phyloP scores from a whole-genome alignment of 2,113 vertebrate genomes.

The Phylloscopus whistleri region DNA sequence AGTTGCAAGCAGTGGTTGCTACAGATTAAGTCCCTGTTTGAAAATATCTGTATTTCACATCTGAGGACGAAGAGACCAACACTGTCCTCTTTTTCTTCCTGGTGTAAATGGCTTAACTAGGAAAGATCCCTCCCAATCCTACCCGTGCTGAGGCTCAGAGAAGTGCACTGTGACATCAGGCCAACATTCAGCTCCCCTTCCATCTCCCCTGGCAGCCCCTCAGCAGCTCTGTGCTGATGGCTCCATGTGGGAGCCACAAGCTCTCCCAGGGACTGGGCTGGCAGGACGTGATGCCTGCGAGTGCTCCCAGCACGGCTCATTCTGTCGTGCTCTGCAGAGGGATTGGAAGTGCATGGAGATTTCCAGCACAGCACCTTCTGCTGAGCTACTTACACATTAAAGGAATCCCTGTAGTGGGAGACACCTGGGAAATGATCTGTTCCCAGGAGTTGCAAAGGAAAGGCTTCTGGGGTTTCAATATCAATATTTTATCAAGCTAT shows the following conservation, averaged over 20 bases:
- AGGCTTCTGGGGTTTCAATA: conserved; percentile 7
- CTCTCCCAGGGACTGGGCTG: neutral
- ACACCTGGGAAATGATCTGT: conserved; percentile 20
- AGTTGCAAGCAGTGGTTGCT: neutral
- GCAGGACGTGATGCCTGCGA: neutral
- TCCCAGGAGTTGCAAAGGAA: conserved; percentile 4
- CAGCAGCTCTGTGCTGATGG: neutral
- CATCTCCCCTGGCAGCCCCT: neutral
- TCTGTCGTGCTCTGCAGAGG: neutral
- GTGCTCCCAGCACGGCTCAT: neutral
- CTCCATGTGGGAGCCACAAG: neutral
- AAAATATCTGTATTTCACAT: neutral
- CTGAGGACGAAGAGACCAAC: neutral
- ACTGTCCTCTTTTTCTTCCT: neutral
- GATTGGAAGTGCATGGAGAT: neutral
- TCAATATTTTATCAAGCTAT: conserved; percentile 1
- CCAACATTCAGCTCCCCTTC: neutral
- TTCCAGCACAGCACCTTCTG: neutral
- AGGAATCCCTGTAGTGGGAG: neutral
- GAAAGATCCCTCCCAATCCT: neutral
- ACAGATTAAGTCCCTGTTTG: neutral
- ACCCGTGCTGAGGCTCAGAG: neutral
- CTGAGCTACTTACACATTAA: neutral
- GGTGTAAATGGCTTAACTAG: neutral
- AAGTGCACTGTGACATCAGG: neutral